phyloP scores from a whole-genome alignment of 2,888 invertebrate species.

The Apamea anceps region DNA sequence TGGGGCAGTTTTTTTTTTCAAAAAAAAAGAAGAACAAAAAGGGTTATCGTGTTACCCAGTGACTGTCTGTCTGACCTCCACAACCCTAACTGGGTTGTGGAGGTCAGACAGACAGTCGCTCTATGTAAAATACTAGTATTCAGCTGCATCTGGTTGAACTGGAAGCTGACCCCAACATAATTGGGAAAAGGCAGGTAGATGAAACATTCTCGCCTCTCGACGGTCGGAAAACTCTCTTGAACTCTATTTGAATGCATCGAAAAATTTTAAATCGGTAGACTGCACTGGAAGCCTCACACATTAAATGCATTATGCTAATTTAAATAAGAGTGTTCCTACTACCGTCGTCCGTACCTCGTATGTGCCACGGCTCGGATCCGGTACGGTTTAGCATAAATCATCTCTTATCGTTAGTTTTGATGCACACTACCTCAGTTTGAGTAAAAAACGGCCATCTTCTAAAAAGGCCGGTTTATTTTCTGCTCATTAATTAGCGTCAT shows the following conservation, averaged over 20 bases:
- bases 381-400: conserved; percentile 6
- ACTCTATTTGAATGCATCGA: background rate
- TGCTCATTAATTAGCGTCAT: background rate
- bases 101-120: background rate
- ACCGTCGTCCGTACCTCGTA: background rate
- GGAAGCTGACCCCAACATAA: background rate
- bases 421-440: background rate
- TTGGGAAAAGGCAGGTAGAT: background rate
- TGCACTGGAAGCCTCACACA: background rate
- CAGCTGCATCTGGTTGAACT: background rate
- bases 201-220: background rate
- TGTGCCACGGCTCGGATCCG: background rate
- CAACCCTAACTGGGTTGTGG: background rate
- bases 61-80: no score
- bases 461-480: background rate
- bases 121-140: background rate
- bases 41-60: background rate
- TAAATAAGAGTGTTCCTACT: background rate
- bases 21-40: background rate
- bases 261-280: background rate
- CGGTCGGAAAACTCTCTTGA: background rate
- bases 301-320: background rate
- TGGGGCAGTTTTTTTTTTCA: no score
- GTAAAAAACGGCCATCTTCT: background rate
- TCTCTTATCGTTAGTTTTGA: background rate